phyloP scores from a whole-genome alignment of 1,140 invertebrate genomes.

The Tachypleus tridentatus region DNA sequence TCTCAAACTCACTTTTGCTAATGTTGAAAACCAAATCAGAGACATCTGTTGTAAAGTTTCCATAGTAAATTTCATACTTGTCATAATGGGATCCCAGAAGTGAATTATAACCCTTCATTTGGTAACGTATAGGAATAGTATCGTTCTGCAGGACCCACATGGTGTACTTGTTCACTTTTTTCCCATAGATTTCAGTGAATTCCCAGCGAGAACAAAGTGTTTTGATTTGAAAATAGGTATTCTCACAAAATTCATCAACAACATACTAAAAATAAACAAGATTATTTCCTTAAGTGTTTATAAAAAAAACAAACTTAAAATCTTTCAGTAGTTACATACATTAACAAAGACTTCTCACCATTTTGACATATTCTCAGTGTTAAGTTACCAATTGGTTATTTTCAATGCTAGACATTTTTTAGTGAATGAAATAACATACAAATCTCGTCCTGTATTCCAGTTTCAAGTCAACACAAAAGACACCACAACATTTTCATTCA shows the following conservation, averaged over 20 bases:
- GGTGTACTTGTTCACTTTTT: slow-evolving; percentile 76
- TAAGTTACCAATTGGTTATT: no score
- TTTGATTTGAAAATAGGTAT: not conserved
- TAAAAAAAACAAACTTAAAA: no score
- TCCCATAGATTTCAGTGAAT: slow-evolving; percentile 47
- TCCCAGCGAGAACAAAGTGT: slow-evolving; percentile 40
- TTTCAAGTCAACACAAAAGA: no score
- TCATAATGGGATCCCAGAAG: slow-evolving; percentile 90
- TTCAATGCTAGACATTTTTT: no score
- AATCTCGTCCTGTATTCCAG: no score
- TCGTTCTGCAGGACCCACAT: slow-evolving; percentile 44
- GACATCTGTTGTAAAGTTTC: slow-evolving; percentile 25
- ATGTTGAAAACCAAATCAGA: slow-evolving; percentile 48
- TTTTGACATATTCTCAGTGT: no score
- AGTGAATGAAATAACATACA: no score
- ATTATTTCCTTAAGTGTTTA: no score
- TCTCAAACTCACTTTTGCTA: slow-evolving; percentile 9
- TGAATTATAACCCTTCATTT: slow-evolving; percentile 86
- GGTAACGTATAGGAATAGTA: slow-evolving; percentile 58
- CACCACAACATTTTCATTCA: no score
- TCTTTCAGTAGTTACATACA: no score
- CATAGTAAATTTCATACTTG: slow-evolving; percentile 73
- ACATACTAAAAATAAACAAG: slow-evolving; percentile 25
- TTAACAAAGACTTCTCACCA: no score
- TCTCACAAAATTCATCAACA: slow-evolving; percentile 18